A percentile compares a stretch with the other conserved stretches of the same genome.
phyloP scores from a whole-genome alignment of 2,888 invertebrate genomes.

The Brassicogethes aeneus region DNA sequence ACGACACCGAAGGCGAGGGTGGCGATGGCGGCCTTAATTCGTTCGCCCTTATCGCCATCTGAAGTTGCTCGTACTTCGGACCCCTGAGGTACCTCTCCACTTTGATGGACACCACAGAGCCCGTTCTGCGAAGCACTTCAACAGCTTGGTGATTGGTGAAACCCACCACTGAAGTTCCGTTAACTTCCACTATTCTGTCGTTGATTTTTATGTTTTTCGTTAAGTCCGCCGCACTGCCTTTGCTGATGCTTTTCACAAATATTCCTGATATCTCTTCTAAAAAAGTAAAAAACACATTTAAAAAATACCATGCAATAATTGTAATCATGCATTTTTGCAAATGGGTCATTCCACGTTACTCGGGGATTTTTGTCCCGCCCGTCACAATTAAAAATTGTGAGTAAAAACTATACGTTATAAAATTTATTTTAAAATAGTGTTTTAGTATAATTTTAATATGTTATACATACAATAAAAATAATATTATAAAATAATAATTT shows the following conservation, averaged over 20 bases:
- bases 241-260: conserved; percentile 96
- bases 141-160: conserved; percentile 93
- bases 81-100: conserved; percentile 75
- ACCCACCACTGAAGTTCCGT: conserved; percentile 80
- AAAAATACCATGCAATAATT: background rate
- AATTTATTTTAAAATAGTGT: too few relatives aligned
- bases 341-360: too few relatives aligned
- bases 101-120: conserved; percentile 59
- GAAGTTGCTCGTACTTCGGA: conserved; percentile 77
- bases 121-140: conserved; percentile 76
- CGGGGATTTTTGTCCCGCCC: too few relatives aligned
- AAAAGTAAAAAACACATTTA: conserved; percentile 22
- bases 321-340: background rate
- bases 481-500: too few relatives aligned
- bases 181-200: conserved; percentile 93
- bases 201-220: conserved; percentile 89
- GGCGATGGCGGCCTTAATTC: conserved; percentile 54
- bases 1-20: conserved; percentile 61
- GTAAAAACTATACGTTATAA: too few relatives aligned
- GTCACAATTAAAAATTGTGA: too few relatives aligned
- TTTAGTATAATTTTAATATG: too few relatives aligned
- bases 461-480: too few relatives aligned
- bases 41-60: conserved; percentile 68
- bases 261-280: conserved; percentile 97
- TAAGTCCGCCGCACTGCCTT: conserved; percentile 91